phyloP scores from a whole-genome alignment of 2,888 invertebrate genomes.

The Autographa pulchrina region DNA sequence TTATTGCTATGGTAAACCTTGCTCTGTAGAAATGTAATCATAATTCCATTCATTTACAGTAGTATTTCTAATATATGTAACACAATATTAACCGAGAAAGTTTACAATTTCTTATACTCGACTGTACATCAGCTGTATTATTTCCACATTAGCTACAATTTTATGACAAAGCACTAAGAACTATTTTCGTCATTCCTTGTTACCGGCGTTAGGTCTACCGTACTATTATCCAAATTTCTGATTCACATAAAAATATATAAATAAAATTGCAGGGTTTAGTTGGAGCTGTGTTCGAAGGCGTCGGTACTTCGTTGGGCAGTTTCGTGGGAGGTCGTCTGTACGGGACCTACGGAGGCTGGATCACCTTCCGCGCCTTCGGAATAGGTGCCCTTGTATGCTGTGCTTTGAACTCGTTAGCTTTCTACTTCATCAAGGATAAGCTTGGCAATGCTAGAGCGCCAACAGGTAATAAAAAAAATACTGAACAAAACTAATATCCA shows the following conservation, averaged over 20 bases:
- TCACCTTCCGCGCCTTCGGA: slow-evolving; percentile 93
- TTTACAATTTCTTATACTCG: too few relatives aligned
- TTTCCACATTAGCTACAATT: too few relatives aligned
- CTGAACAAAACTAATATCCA: slow-evolving; percentile 27
- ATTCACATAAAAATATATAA: too few relatives aligned
- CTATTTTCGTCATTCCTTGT: too few relatives aligned
- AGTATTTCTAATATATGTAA: too few relatives aligned
- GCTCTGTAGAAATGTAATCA: too few relatives aligned
- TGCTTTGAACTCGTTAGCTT: slow-evolving; percentile 89
- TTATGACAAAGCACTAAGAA: too few relatives aligned
- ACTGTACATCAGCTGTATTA: too few relatives aligned
- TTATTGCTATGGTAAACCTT: too few relatives aligned
- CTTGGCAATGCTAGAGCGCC: slow-evolving; percentile 60
- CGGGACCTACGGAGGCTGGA: slow-evolving; percentile 90
- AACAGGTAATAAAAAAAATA: slow-evolving; percentile 77
- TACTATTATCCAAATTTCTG: not conserved
- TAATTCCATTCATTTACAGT: not conserved
- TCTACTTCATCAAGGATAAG: slow-evolving; percentile 74
- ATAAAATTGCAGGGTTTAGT: slow-evolving; percentile 92
- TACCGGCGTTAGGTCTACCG: too few relatives aligned
- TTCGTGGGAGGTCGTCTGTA: slow-evolving; percentile 93
- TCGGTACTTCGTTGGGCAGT: slow-evolving; percentile 95
- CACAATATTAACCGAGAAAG: too few relatives aligned
- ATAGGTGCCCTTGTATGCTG: slow-evolving; percentile 91
- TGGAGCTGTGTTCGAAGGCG: slow-evolving; percentile 96